phyloP scores from a whole-genome alignment of 53 echinoderm and acorn worm genomes.

The Actinopyga echinites region DNA sequence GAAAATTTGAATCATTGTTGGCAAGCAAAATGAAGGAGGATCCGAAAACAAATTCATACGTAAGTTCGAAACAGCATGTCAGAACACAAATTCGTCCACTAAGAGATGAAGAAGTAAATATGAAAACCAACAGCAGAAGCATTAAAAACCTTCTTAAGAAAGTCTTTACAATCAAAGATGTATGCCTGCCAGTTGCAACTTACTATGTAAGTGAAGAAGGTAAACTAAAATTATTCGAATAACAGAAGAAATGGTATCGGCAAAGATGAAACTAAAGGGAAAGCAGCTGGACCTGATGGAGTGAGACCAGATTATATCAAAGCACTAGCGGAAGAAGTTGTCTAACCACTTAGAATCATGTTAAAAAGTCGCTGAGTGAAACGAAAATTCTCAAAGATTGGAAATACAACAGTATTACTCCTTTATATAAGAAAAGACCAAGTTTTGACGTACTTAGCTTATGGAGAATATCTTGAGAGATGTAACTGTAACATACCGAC shows the following conservation, averaged over 20 bases:
- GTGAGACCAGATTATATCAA: neutral
- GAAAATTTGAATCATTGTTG: neutral
- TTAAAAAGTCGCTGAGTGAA: neutral
- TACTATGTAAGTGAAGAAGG: neutral
- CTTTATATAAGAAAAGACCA: constrained; percentile 36
- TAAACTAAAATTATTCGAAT: neutral
- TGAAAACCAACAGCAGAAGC: neutral
- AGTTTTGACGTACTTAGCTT: constrained; percentile 15
- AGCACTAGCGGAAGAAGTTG: neutral
- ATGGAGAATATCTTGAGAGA: constrained; percentile 49
- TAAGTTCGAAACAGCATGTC: too few species aligned
- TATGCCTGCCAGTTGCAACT: too few species aligned
- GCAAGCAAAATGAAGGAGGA: neutral
- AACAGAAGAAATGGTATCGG: constrained; percentile 8
- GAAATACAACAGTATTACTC: constrained; percentile 23
- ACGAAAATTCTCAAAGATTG: constrained; percentile 5
- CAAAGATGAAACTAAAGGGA: neutral
- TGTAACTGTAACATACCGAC: neutral
- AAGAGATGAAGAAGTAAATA: neutral
- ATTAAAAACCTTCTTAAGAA: neutral
- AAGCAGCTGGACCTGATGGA: constrained; percentile 19
- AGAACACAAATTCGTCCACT: neutral
- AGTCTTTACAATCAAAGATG: too few species aligned
- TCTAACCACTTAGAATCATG: neutral
- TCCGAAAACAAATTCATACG: neutral